A percentile compares a stretch with the other conserved stretches of the same genome.
Evolutionary conservation across 2,113 vertebrate species (phyloP).

Genomic region (Lepisosteus oculatus): DNA sequence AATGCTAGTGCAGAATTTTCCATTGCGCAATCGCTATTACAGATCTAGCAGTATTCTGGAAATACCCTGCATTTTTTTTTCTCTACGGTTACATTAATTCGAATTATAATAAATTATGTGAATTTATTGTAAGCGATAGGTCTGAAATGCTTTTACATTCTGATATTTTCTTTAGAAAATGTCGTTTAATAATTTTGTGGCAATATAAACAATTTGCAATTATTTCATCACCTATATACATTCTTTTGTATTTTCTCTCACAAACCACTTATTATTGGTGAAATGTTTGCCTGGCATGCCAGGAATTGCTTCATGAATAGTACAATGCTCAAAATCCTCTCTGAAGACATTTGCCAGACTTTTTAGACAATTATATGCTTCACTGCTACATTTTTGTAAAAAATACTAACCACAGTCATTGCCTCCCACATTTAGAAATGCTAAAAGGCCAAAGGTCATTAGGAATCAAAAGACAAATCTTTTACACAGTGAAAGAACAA

Average conservation of each 20-base stretch:
- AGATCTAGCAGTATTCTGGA: too few species aligned
- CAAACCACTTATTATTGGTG: background rate
- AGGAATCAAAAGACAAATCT: too few species aligned
- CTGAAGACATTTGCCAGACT: constrained; percentile 1
- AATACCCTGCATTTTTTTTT: too few species aligned
- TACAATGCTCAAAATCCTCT: constrained; percentile 15
- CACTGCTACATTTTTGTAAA: constrained; percentile 3
- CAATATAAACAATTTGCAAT: background rate
- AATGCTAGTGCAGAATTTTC: too few species aligned
- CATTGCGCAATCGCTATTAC: too few species aligned
- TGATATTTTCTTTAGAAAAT: background rate
- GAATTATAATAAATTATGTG: background rate
- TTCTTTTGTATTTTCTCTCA: background rate
- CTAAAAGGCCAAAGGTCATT: too few species aligned
- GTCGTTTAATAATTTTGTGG: background rate
- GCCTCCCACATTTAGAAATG: background rate
- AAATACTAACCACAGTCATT: background rate
- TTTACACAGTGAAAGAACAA: too few species aligned
- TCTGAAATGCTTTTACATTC: background rate
- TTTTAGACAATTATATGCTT: constrained; percentile 1
- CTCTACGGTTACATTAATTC: background rate
- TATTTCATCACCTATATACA: background rate
- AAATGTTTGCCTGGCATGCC: constrained; percentile 4
- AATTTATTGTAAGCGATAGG: background rate
- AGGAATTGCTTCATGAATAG: constrained; percentile 8